A percentile compares a stretch with the other conserved stretches of the same genome.
These are phyloP conservation scores for Calypte anna DNA, from an alignment of 2,113 vertebrate species.

Conservation along the genomic window DNA sequence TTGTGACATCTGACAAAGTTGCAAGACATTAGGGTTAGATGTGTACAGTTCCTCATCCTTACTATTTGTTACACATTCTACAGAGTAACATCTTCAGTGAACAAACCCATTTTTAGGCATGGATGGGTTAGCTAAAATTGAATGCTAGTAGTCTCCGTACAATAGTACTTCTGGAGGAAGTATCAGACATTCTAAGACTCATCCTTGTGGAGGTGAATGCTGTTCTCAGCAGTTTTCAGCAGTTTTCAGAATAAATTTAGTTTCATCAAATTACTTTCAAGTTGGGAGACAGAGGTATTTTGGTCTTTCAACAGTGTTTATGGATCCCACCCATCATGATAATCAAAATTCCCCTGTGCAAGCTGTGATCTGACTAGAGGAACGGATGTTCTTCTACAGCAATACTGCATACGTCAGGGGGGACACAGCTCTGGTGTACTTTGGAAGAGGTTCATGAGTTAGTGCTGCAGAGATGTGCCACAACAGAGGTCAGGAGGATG, in stretches of 20 bases:
- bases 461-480: background rate
- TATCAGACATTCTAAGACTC: background rate
- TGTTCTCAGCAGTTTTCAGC: background rate
- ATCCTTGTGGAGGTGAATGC: background rate
- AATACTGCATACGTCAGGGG: background rate
- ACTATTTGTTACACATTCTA: background rate
- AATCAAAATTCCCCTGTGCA: background rate
- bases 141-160: background rate
- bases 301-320: background rate
- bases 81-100: background rate
- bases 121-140: background rate
- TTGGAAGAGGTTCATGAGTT: background rate
- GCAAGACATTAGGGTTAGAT: background rate
- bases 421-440: background rate
- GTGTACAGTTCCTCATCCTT: background rate
- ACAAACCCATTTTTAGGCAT: background rate
- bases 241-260: background rate
- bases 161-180: background rate
- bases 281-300: background rate
- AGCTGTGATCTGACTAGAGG: background rate
- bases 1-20: background rate
- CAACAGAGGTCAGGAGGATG: background rate
- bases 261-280: background rate
- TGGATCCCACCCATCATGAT: background rate
- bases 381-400: background rate